These are phyloP conservation scores for Lontra canadensis DNA, from an alignment of 2,113 vertebrate species.

Conservation along the genomic window DNA sequence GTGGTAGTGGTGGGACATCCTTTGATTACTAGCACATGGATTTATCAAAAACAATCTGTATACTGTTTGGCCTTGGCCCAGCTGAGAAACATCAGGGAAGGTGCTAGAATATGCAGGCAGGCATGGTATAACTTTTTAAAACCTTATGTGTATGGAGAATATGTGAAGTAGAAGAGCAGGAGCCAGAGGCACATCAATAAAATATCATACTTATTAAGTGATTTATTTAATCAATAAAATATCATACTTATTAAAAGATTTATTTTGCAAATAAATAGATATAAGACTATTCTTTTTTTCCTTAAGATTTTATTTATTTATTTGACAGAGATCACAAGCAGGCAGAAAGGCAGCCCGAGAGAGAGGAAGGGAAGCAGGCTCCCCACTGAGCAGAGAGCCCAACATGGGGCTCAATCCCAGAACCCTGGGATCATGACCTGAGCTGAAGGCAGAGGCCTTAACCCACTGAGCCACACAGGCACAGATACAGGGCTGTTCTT, in stretches of 20 bases:
- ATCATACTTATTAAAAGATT: not conserved
- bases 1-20: not conserved
- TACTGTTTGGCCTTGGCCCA: not conserved
- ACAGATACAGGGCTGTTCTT: not conserved
- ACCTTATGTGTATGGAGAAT: not conserved
- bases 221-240: not conserved
- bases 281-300: not conserved
- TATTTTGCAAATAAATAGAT: not conserved
- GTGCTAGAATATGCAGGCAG: not conserved
- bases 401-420: no score
- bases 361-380: no score
- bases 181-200: not conserved
- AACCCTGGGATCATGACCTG: no score
- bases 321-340: no score
- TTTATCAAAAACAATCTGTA: not conserved
- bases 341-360: no score
- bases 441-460: no score
- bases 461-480: no score
- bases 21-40: not conserved
- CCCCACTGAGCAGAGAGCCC: no score
- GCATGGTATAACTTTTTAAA: not conserved
- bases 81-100: not conserved
- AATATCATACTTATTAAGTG: not conserved
- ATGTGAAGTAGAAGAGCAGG: not conserved
- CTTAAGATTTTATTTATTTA: no score